Conservation (phyloP, 2,888 invertebrate species). For the Celastrina argiolus region DNA sequence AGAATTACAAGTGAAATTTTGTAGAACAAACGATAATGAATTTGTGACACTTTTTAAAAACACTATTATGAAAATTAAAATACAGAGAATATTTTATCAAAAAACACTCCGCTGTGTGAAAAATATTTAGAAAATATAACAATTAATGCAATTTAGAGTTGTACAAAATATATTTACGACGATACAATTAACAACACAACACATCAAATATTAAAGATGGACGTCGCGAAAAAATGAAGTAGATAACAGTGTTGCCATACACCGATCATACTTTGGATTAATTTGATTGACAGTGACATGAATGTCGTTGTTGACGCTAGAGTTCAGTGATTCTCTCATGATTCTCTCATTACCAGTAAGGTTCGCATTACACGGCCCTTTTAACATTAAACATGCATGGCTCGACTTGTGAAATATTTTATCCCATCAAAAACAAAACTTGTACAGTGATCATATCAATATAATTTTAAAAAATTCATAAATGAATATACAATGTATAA, state of each 20-base stretch:
- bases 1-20: slow-evolving; percentile 68
- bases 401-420: too few species aligned
- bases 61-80: slow-evolving; percentile 36
- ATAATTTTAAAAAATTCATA: too few species aligned
- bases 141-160: slow-evolving; percentile 32
- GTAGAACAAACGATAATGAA: slow-evolving; percentile 65
- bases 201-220: slow-evolving; percentile 76
- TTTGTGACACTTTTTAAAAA: slow-evolving; percentile 67
- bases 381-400: too few species aligned
- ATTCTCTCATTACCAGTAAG: too few species aligned
- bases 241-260: slow-evolving; percentile 61
- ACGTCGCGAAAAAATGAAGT: slow-evolving; percentile 51
- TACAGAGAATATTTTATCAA: slow-evolving; percentile 27
- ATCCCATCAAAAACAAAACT: too few species aligned
- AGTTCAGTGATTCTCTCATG: too few species aligned
- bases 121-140: slow-evolving; percentile 30
- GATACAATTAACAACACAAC: slow-evolving; percentile 69
- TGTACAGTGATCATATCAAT: too few species aligned
- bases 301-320: too few species aligned
- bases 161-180: slow-evolving; percentile 46
- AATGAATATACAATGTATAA: too few species aligned
- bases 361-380: too few species aligned
- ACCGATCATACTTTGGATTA: too few species aligned
- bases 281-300: background rate
- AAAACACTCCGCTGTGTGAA: slow-evolving; percentile 38